Conservation (phyloP, 2,113 vertebrate genomes). For the Clarias batrachus region DNA sequence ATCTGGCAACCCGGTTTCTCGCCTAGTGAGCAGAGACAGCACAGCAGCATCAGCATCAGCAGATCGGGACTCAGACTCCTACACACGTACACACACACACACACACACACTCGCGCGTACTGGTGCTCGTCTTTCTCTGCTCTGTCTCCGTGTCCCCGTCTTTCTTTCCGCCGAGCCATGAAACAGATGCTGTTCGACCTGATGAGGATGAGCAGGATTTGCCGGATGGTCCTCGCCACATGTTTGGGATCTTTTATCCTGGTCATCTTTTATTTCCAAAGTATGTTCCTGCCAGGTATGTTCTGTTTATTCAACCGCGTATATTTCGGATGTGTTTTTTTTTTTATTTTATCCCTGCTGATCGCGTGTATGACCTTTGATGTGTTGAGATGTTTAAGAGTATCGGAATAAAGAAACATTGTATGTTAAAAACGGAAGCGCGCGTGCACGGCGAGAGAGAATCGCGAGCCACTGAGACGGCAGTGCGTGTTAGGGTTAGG, state of each 20-base stretch:
- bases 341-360: too few species aligned
- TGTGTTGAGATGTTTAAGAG: background rate
- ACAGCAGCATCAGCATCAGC: conserved; percentile 68
- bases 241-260: conserved; percentile 95
- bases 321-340: too few species aligned
- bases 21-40: background rate
- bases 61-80: conserved; percentile 30
- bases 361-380: background rate
- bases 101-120: background rate
- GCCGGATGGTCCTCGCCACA: conserved; percentile 93
- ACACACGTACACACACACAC: background rate
- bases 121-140: background rate
- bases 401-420: background rate
- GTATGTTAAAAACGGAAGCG: background rate
- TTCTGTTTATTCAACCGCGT: background rate
- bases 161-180: conserved; percentile 71
- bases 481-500: background rate
- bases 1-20: conserved; percentile 26
- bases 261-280: conserved; percentile 99
- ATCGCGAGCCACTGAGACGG: background rate
- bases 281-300: conserved; percentile 99
- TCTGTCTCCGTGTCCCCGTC: background rate
- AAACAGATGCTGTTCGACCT: conserved; percentile 88
- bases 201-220: conserved; percentile 94
- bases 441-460: background rate